Evolutionary conservation across 2,888 invertebrate genomes (phyloP).

Genomic region (Elmis aenea): DNA sequence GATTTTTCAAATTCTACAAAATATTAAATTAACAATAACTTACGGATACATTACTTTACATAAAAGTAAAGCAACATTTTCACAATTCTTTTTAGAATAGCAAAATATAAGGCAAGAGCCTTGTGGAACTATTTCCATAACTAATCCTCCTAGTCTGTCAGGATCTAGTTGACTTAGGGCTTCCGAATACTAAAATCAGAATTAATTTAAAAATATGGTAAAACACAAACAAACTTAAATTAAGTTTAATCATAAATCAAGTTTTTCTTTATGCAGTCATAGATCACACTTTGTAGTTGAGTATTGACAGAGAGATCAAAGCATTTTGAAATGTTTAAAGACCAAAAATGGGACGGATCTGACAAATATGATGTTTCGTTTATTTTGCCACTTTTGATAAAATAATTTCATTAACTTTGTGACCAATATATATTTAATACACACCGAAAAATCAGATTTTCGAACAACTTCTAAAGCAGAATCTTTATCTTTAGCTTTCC

Average conservation of each 20-base stretch:
- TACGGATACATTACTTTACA: slow-evolving; percentile 53
- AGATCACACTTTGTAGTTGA: no score
- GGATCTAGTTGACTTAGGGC: slow-evolving; percentile 63
- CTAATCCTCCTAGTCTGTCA: slow-evolving; percentile 73
- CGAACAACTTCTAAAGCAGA: slow-evolving; percentile 51
- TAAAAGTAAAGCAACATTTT: slow-evolving; percentile 78
- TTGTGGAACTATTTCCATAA: slow-evolving; percentile 73
- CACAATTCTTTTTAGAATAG: slow-evolving; percentile 87
- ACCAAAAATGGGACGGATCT: no score
- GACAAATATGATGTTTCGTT: no score
- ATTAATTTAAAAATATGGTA: slow-evolving; percentile 10
- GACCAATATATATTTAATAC: slow-evolving; percentile 22
- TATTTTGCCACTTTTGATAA: no score
- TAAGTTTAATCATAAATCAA: slow-evolving; percentile 7
- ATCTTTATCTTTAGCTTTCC: slow-evolving; percentile 42
- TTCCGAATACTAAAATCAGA: slow-evolving; percentile 54
- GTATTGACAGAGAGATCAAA: no score
- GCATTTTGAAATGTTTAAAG: no score
- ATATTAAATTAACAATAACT: slow-evolving; percentile 9
- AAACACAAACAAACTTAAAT: slow-evolving; percentile 7
- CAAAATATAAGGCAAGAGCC: slow-evolving; percentile 88
- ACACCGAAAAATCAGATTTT: slow-evolving; percentile 51
- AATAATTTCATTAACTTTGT: no score
- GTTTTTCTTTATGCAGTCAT: no score
- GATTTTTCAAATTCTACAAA: slow-evolving; percentile 1